Evolutionary conservation across 1,140 invertebrate species (phyloP), one percentile per base, ranked within the genome.

Genomic region (Euwallacea similis): DNA sequence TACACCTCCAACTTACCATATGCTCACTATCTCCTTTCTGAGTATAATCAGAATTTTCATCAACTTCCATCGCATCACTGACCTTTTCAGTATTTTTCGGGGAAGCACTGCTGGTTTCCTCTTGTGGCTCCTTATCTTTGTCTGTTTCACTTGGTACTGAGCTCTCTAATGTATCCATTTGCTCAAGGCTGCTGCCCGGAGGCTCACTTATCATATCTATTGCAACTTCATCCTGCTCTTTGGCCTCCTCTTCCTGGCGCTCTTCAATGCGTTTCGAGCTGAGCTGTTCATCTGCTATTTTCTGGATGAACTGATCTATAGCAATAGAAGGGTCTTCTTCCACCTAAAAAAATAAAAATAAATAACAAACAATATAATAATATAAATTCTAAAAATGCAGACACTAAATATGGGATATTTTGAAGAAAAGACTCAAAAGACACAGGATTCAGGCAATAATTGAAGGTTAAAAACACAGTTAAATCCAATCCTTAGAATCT

Each of bases 251-350:
- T 21, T 67, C 58, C 15, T 72, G 56, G n/a, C 62, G 54, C 33
- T 55, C 65, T 21, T 67, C 71, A 21, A 67, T 62, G 11, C 71
- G 64, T 47, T 72, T 72, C 10, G 71, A 72, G 67, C 65, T 67
- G 42, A 72, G 66, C 16, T 72, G 71, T 46, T 72, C 71, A 72
- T 72, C 71, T 15, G 74, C 64, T 58, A 68, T 71, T 68, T 69
- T 69, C 69, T 68, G 62, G 46, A 66, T 73, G 16, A 73, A 69
- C 55, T 69, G 62, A 46, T 73, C 72, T 56, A 73, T 73, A 21
- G 72, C 66, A 59, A 68, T 63, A 8, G 71, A 72, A 2, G 71
- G 71, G 33, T 72, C 71, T 56, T 72, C 71, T 33, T 72, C 71
- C 10, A 15, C 65, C 66, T 71, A 56, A 15, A 21, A 15, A n/a